Percentiles rank a stretch among this genome's conserved stretches.
Conservation (phyloP, 2,797 vertebrate genomes). For the Eutrigla gurnardus region DNA sequence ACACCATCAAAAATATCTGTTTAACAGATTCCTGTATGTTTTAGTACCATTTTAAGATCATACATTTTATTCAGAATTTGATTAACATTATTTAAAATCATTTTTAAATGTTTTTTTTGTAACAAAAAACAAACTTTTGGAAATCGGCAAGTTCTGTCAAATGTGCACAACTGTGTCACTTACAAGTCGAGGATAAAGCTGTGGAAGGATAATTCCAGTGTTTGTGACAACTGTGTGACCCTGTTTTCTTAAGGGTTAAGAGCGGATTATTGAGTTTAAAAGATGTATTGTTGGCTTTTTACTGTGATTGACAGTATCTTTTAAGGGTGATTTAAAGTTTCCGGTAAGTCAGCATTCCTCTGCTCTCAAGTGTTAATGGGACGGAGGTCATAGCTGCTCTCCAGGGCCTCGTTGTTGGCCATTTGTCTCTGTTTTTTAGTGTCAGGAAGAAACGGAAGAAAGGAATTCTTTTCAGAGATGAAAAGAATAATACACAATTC, state of each 20-base stretch:
- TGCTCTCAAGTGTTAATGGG: constrained; percentile 13
- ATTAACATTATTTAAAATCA: no score
- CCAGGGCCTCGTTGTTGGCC: constrained; percentile 34
- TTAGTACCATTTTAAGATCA: no score
- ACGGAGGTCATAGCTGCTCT: neutral
- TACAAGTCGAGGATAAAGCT: no score
- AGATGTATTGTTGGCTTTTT: constrained; percentile 14
- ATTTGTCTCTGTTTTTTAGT: constrained; percentile 33
- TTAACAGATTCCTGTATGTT: no score
- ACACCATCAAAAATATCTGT: no score
- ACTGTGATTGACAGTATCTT: neutral
- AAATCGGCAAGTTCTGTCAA: no score
- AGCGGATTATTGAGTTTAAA: constrained; percentile 27
- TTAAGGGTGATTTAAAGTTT: constrained; percentile 28
- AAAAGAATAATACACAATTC: neutral
- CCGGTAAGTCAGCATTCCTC: constrained; percentile 38
- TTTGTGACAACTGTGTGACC: neutral
- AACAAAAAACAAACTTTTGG: no score
- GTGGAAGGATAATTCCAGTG: no score
- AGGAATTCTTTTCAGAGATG: constrained; percentile 6
- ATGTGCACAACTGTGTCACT: no score
- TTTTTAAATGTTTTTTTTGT: no score
- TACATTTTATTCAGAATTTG: no score
- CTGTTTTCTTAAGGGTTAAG: constrained; percentile 13
- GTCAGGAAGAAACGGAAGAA: constrained; percentile 19